Evolutionary conservation across 2,797 vertebrate genomes (phyloP).

Genomic region (Thaleichthys pacificus): DNA sequence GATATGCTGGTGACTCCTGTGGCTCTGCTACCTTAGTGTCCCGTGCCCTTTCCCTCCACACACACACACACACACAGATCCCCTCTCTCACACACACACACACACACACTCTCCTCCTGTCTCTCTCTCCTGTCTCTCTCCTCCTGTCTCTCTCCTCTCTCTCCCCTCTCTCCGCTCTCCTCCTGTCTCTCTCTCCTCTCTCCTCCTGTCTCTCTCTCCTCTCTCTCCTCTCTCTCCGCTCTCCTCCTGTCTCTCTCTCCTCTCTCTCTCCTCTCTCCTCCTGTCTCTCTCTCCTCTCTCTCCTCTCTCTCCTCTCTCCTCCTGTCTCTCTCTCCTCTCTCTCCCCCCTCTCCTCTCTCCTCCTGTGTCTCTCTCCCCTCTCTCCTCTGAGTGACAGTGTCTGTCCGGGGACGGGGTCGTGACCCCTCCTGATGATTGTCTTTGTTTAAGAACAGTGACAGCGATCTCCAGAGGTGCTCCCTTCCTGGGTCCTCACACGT

Average conservation of each 20-base stretch:
- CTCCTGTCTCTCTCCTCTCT: no score
- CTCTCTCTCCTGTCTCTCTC: neutral
- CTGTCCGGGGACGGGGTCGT: conserved; percentile 42
- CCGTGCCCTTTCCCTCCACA: neutral
- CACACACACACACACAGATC: neutral
- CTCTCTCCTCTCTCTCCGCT: conserved; percentile 29
- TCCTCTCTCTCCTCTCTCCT: conserved; percentile 5
- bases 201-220: conserved; percentile 25
- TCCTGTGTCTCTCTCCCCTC: conserved; percentile 3
- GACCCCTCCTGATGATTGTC: conserved; percentile 61
- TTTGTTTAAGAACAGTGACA: conserved; percentile 61
- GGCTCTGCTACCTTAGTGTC: conserved; percentile 35
- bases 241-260: neutral
- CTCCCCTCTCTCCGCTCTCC: neutral
- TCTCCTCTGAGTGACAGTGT: conserved; percentile 17
- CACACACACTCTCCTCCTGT: neutral
- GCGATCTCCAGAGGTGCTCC: conserved; percentile 54
- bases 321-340: conserved; percentile 30
- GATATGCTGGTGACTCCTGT: conserved; percentile 21
- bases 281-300: no score
- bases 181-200: neutral
- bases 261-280: no score
- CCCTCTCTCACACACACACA: conserved; percentile 15
- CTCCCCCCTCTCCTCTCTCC: conserved; percentile 15
- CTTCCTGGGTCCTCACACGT: conserved; percentile 56